Conservation (phyloP, 2,113 vertebrate genomes). For the Merops nubicus region DNA sequence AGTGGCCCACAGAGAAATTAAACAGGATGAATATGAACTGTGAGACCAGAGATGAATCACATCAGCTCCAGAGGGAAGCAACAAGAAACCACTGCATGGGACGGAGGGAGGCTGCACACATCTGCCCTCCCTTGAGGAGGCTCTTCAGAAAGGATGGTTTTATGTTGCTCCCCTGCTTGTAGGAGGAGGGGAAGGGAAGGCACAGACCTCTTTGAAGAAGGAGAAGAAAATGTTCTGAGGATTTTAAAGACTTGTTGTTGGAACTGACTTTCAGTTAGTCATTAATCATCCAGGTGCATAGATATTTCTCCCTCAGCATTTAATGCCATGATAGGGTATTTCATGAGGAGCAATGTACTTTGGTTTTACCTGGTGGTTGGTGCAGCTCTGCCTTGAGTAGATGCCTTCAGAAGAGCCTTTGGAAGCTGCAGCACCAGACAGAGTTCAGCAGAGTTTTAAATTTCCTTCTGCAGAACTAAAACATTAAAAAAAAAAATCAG, state of each 20-base stretch:
- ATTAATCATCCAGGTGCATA: background rate
- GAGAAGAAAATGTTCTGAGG: background rate
- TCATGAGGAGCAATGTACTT: background rate
- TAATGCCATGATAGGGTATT: background rate
- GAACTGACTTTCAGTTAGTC: background rate
- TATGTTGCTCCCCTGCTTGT: background rate
- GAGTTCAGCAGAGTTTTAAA: background rate
- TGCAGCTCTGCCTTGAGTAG: rapidly evolving
- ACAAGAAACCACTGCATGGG: rapidly evolving
- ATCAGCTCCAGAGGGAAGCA: background rate
- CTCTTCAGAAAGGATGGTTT: background rate
- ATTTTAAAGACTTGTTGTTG: background rate
- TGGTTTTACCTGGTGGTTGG: background rate
- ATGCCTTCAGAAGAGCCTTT: background rate
- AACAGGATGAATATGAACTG: background rate
- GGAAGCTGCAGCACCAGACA: background rate
- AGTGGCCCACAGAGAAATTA: background rate
- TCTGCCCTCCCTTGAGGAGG: background rate
- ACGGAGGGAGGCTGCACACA: background rate
- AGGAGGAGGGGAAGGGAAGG: rapidly evolving
- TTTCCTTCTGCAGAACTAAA: background rate
- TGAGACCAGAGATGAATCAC: background rate
- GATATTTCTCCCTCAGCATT: background rate
- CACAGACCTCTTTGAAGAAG: background rate
- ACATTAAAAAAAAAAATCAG: background rate